Evolutionary conservation across 2,113 vertebrate species (phyloP), one percentile per base, ranked within the genome.

Genomic region (Alosa alosa): DNA sequence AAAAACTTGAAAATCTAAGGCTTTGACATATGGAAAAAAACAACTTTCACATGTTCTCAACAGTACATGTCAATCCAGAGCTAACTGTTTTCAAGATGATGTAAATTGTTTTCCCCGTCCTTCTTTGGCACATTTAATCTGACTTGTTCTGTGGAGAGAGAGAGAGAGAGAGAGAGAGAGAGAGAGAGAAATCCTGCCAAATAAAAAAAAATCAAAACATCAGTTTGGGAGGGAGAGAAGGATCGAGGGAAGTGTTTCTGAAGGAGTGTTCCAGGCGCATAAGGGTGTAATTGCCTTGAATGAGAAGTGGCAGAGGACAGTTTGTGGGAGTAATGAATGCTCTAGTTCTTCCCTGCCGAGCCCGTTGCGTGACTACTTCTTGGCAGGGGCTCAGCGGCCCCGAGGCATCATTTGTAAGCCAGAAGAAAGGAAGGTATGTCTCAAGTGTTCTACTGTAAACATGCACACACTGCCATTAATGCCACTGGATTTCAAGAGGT

Each of bases 311-410:
- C 92, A 89, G 84, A 91, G 87, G 88, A 78, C 86, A 89, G 87
- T 89, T 86, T 60, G 88, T 89, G 47, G 45, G 50, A 44, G 85
- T 89, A 86, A 86, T 91, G 90, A 90, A 90, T 87, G 88, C 88
- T 88, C 86, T 81, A 90, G 89, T 92, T 91, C 89, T 90, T 88
- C 78, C 82, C 85, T 87, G 89, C 83, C 82, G 84, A 82, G 84
- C 86, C 82, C 36, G 82, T 95, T 95, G 94, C 93, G 93, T 95
- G 94, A 95, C 94, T 95, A 87, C 88, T 88, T 87, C 87, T 93
- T 90, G 91, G 90, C 94, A 94, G 88, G 89, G 90, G 89, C 88
- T 87, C 88, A 82, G 55, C 85, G 85, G 84, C 91, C 91, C 90
- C 36, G 86, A 85, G 92, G 92, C 90, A 81, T 89, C 88, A 91